A percentile compares a stretch with the other conserved stretches of the same genome.
Evolutionary conservation across 2,113 vertebrate genomes (phyloP).

Genomic region (Carassius gibelio): DNA sequence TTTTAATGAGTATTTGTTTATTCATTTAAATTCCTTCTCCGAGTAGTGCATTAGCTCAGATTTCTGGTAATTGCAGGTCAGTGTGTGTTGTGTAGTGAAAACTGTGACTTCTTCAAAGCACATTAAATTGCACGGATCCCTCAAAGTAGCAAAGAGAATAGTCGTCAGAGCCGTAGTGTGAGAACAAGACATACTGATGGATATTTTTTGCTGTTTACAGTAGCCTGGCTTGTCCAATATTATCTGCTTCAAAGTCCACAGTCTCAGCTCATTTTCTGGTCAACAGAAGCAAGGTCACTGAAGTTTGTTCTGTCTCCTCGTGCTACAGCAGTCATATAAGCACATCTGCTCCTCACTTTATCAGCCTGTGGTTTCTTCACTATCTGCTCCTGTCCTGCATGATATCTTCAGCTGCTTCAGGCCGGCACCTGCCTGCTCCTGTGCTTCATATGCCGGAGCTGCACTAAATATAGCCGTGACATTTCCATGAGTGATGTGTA

Average conservation of each 20-base stretch:
- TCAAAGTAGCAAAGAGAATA: not conserved
- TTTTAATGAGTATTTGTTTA: not conserved
- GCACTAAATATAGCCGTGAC: not conserved
- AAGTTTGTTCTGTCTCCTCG: not conserved
- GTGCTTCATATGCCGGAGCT: not conserved
- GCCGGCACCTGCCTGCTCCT: not conserved
- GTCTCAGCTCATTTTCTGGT: constrained; percentile 31
- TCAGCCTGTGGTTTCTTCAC: constrained; percentile 1
- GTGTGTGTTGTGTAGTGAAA: not conserved
- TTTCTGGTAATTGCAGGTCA: not conserved
- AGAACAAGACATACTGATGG: not conserved
- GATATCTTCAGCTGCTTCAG: not conserved
- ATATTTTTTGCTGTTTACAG: not conserved
- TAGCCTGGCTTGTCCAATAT: constrained; percentile 21
- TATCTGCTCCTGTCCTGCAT: not conserved
- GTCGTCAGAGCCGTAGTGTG: not conserved
- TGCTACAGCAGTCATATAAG: constrained; percentile 1
- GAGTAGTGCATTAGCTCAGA: not conserved
- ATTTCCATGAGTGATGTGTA: not conserved
- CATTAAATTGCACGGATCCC: not conserved
- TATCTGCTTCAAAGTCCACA: constrained; percentile 16
- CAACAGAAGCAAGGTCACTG: constrained; percentile 35
- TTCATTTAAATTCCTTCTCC: not conserved
- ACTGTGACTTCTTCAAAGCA: not conserved
- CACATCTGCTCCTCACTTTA: not conserved